These are phyloP conservation scores for Buphagus erythrorhynchus DNA, from an alignment of 2,797 vertebrate species.

Conservation along the genomic window DNA sequence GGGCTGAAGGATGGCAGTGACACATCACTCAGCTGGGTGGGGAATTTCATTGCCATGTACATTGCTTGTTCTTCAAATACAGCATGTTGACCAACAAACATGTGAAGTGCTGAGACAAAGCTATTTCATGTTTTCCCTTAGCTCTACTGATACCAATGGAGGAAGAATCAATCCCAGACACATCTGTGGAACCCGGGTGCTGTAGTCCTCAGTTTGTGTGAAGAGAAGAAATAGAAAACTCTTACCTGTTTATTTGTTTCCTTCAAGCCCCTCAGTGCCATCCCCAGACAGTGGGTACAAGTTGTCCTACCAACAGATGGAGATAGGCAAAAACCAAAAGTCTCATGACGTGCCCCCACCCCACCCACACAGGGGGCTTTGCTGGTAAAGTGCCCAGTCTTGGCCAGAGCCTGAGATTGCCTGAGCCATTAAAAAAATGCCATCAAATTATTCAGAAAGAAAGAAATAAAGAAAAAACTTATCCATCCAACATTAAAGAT, in stretches of 20 bases:
- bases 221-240: background rate
- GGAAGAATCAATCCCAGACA: background rate
- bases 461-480: background rate
- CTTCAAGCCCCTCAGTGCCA: conserved; percentile 58
- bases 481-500: background rate
- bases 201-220: background rate
- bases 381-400: background rate
- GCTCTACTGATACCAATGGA: background rate
- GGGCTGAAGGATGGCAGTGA: background rate
- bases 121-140: background rate
- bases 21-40: background rate
- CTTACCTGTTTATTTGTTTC: conserved; percentile 56
- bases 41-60: background rate
- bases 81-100: background rate
- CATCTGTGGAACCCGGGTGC: background rate
- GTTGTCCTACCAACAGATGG: conserved; percentile 58
- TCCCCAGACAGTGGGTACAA: conserved; percentile 66
- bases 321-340: conserved; percentile 34
- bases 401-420: background rate
- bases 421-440: conserved; percentile 12
- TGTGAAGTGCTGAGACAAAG: background rate
- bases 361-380: background rate
- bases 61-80: background rate
- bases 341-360: background rate
- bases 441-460: background rate